Evolutionary conservation across 2,888 invertebrate species (phyloP).

Genomic region (Synergus gifuensis): DNA sequence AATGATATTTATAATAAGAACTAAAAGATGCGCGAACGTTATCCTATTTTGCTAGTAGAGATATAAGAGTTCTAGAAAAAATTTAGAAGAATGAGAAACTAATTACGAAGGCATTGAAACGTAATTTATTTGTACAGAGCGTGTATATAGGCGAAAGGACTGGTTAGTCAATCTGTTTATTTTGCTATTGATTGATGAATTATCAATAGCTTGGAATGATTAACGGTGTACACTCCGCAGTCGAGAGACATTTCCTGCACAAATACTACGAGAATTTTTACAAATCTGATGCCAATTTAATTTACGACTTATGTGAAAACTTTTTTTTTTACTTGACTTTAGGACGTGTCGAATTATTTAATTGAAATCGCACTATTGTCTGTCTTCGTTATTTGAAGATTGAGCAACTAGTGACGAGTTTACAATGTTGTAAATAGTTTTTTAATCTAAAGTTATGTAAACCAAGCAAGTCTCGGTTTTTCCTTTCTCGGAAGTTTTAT

Average conservation of each 20-base stretch:
- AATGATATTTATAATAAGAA: slow-evolving; percentile 10
- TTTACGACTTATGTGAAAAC: background rate
- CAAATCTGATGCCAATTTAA: slow-evolving; percentile 17
- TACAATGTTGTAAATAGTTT: slow-evolving; percentile 58
- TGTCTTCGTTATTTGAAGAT: slow-evolving; percentile 71
- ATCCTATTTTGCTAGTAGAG: slow-evolving; percentile 37
- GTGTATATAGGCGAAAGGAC: slow-evolving; percentile 31
- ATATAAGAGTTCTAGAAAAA: slow-evolving; percentile 19
- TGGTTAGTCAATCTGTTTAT: slow-evolving; percentile 30
- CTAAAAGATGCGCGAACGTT: slow-evolving; percentile 22
- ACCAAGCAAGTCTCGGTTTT: slow-evolving; percentile 39
- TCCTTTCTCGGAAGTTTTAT: slow-evolving; percentile 39
- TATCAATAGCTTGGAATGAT: slow-evolving; percentile 23
- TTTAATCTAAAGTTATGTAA: slow-evolving; percentile 45
- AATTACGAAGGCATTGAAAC: slow-evolving; percentile 9
- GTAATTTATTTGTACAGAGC: slow-evolving; percentile 36
- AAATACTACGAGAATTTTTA: background rate
- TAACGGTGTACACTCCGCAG: slow-evolving; percentile 28
- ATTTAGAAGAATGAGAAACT: slow-evolving; percentile 15
- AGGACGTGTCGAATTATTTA: slow-evolving; percentile 34
- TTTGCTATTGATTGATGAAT: slow-evolving; percentile 33
- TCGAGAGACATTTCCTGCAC: slow-evolving; percentile 29
- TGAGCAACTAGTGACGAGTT: slow-evolving; percentile 66
- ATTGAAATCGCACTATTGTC: slow-evolving; percentile 65
- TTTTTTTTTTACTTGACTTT: slow-evolving; percentile 39